Conservation (phyloP, 2,888 invertebrate species). For the Lomographa bimaculata region DNA sequence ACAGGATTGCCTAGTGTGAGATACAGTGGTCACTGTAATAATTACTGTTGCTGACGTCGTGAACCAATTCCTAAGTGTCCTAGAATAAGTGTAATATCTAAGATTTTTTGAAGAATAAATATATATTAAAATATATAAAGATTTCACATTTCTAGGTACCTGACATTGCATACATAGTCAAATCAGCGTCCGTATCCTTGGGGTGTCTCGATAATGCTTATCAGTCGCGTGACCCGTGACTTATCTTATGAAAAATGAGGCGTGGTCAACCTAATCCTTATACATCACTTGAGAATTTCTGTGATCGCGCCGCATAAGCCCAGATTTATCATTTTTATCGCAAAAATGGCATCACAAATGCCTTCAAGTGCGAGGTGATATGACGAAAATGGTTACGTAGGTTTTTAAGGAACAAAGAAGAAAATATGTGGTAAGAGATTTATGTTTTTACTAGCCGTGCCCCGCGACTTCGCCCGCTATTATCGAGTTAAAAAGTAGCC, state of each 20-base stretch:
- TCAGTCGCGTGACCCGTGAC: conserved; percentile 15
- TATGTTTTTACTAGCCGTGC: too few species aligned
- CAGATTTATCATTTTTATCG: conserved; percentile 69
- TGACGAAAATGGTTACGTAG: conserved; percentile 43
- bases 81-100: too few species aligned
- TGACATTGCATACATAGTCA: conserved; percentile 1
- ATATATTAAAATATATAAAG: too few species aligned
- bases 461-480: too few species aligned
- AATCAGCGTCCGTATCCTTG: conserved; percentile 4
- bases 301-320: conserved; percentile 59
- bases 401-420: background rate
- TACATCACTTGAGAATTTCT: conserved; percentile 41
- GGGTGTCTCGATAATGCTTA: conserved; percentile 5
- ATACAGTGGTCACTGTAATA: too few species aligned
- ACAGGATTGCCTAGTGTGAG: too few species aligned
- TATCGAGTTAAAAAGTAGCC: too few species aligned
- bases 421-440: too few species aligned
- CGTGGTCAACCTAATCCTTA: conserved; percentile 47
- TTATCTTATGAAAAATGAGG: conserved; percentile 26
- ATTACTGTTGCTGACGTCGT: too few species aligned
- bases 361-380: conserved; percentile 35
- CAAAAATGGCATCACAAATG: conserved; percentile 54
- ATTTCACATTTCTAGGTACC: too few species aligned
- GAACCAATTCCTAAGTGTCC: too few species aligned
- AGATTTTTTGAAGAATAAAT: too few species aligned